Conservation (phyloP, 2,888 invertebrate genomes). For the Rotaria magnacalcarata region DNA sequence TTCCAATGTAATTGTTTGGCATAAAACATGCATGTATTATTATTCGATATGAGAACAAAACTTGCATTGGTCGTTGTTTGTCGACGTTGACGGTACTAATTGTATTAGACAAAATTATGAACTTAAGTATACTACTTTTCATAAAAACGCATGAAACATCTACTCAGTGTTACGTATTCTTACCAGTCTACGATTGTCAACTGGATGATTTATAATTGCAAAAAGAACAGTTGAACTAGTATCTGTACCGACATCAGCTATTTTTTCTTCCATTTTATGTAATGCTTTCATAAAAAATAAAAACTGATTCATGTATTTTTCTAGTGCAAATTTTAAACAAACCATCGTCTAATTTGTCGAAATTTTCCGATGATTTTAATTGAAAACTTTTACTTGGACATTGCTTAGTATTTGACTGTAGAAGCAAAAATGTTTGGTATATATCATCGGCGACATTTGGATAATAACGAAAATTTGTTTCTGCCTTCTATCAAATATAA, state of each 20-base stretch:
- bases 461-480: not conserved
- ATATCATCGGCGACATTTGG: not conserved
- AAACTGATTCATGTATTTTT: no score
- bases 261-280: not conserved
- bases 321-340: not conserved
- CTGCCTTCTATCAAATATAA: not conserved
- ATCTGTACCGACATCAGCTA: not conserved
- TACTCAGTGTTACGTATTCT: not conserved
- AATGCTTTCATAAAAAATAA: not conserved
- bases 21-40: not conserved
- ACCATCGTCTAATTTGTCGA: not conserved
- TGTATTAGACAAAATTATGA: not conserved
- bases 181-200: not conserved
- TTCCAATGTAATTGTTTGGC: not conserved
- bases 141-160: no score
- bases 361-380: not conserved
- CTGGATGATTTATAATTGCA: not conserved
- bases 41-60: not conserved
- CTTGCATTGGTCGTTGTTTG: not conserved
- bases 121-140: no score
- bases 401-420: conserved; percentile 13
- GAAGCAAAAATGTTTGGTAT: not conserved
- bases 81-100: not conserved
- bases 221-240: not conserved
- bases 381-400: not conserved